Evolutionary conservation across 2,888 invertebrate genomes (phyloP), one percentile per base, ranked within the genome.

Genomic region (Standfussiana lucernea): DNA sequence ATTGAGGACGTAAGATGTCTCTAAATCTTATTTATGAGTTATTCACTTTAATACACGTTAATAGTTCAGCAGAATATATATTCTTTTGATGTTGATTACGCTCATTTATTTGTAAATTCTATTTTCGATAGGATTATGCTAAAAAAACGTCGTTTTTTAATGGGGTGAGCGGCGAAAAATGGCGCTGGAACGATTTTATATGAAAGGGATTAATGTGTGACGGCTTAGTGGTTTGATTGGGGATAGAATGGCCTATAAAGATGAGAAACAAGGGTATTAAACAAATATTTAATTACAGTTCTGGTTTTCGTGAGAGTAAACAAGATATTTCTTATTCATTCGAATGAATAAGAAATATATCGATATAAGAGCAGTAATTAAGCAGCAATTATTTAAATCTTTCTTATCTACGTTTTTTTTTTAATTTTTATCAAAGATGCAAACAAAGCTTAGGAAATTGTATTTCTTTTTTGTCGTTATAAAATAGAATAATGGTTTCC

Each of bases 21-120:
- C 90, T 92, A 90, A 94, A 95, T 95, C 92, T 93, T 93, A 94
- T 95, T 96, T 95, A 96, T 94, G 95, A 94, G 93, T 93, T 94
- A 94, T 93, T 92, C 92, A 91, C 88, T 92, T 93, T 95, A 94
- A 94, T 93, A 91, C 93, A 93, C 91, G 93, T 92, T 95, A 95
- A 95, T 95, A 94, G 94, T 93, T 92, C 88, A 89, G 90, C 89
- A 90, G 89, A 93, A 93, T 92, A 92, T 92, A 91, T 89, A 91
- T 91, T 92, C 93, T 91, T 95, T 95, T 95, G 95, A 95, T 93
- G 94, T 95, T 93, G 93, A 95, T 95, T 95, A 93, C 90, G 84
- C 90, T 91, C 93, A 93, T 94, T 94, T 93, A 93, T 95, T 93
- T 89, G 88, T 91, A 89, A 90, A 91, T 91, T 91, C 91, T 93